Conservation (phyloP, 1,140 invertebrate species). For the Chionoecetes opilio region DNA sequence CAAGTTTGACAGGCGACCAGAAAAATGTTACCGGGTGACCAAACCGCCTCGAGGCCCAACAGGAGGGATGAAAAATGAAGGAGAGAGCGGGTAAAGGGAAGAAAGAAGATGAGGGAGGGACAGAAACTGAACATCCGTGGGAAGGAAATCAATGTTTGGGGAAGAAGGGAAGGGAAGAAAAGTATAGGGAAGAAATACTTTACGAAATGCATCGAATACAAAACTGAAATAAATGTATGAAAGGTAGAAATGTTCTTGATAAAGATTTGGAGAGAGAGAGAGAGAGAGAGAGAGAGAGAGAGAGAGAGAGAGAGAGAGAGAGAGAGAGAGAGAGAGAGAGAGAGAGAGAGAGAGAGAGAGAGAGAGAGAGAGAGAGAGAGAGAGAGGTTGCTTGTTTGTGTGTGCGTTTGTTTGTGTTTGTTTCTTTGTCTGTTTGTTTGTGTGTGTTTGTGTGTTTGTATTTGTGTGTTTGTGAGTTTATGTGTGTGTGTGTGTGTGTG, state of each 20-base stretch:
- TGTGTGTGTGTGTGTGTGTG: no score
- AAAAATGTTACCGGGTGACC: conserved; percentile 17
- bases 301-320: conserved; percentile 33
- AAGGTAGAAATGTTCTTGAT: background rate
- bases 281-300: background rate
- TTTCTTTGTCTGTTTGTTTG: no score
- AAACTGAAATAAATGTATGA: no score
- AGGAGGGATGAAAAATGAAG: background rate
- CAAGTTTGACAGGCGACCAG: background rate
- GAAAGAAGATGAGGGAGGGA: background rate
- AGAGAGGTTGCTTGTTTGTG: no score
- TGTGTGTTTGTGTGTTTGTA: no score
- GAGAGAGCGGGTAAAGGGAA: background rate
- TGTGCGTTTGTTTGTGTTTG: no score
- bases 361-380: no score
- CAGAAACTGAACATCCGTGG: background rate
- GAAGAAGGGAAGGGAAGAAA: background rate
- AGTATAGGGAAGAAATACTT: no score
- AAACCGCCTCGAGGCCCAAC: background rate
- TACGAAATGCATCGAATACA: no score
- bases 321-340: conserved; percentile 22
- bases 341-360: background rate
- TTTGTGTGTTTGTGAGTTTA: no score
- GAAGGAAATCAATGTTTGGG: background rate
- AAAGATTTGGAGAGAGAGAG: background rate